Evolutionary conservation across 2,888 invertebrate species (phyloP).

Genomic region (Eilema depressum): DNA sequence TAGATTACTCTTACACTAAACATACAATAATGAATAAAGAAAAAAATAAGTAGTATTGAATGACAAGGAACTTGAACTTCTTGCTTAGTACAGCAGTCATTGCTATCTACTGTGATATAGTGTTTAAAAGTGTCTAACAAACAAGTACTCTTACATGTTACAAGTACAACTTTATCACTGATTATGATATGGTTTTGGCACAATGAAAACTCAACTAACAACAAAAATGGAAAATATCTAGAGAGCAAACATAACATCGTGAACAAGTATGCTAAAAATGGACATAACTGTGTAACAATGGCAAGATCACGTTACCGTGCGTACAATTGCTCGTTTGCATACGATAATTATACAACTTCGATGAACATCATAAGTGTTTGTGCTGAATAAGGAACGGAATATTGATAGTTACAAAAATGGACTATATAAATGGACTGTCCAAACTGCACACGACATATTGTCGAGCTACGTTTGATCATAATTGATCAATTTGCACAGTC

Average conservation of each 20-base stretch:
- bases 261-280: conserved; percentile 37
- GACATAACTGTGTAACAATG: conserved; percentile 59
- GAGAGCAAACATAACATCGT: conserved; percentile 60
- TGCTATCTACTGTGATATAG: conserved; percentile 54
- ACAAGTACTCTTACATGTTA: conserved; percentile 58
- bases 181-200: conserved; percentile 83
- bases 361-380: conserved; percentile 42
- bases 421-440: conserved; percentile 14
- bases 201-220: conserved; percentile 65
- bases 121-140: conserved; percentile 52
- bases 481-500: neutral
- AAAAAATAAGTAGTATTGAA: conserved; percentile 61
- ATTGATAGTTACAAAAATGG: conserved; percentile 26
- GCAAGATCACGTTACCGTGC: conserved; percentile 61
- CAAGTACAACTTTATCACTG: conserved; percentile 72
- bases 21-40: conserved; percentile 66
- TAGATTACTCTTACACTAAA: conserved; percentile 72
- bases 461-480: neutral
- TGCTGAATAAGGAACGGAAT: conserved; percentile 45
- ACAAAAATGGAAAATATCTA: conserved; percentile 55
- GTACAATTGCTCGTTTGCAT: conserved; percentile 39
- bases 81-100: conserved; percentile 63
- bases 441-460: neutral
- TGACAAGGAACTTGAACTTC: conserved; percentile 78
- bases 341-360: conserved; percentile 26